Percentiles rank a stretch among this genome's conserved stretches.
Conservation (phyloP, 2,797 vertebrate genomes). For the Todus mexicanus region DNA sequence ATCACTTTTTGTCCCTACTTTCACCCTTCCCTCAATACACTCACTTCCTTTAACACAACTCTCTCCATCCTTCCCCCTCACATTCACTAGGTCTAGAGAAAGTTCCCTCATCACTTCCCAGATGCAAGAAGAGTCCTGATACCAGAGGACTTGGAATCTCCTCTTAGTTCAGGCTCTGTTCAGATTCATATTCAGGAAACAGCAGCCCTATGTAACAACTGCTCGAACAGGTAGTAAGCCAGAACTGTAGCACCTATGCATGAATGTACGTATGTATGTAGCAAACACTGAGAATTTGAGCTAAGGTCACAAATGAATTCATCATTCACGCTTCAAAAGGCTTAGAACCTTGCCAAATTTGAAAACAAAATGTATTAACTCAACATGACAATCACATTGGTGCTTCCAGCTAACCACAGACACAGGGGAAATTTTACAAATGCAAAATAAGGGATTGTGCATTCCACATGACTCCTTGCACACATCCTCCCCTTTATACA, state of each 20-base stretch:
- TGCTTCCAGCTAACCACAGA: not conserved
- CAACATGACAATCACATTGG: not conserved
- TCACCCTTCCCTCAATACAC: not conserved
- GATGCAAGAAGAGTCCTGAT: not conserved
- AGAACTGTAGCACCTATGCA: not conserved
- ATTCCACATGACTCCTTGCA: not conserved
- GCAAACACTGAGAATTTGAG: not conserved
- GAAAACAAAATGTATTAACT: not conserved
- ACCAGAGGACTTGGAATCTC: not conserved
- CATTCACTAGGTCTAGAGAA: not conserved
- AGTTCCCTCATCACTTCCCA: not conserved
- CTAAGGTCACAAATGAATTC: not conserved
- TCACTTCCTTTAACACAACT: not conserved
- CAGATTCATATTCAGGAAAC: not conserved
- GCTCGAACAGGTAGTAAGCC: not conserved
- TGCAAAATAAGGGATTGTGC: not conserved
- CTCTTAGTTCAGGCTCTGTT: not conserved
- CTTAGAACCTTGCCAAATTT: not conserved
- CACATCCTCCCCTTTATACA: not conserved
- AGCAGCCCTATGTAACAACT: not conserved
- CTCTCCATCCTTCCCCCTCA: not conserved
- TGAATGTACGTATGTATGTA: fast-evolving
- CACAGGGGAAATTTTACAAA: not conserved
- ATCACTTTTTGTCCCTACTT: not conserved
- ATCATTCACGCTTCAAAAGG: not conserved